These are phyloP conservation scores for Gorsachius goisagi DNA, from an alignment of 2,113 vertebrate species.

Conservation along the genomic window DNA sequence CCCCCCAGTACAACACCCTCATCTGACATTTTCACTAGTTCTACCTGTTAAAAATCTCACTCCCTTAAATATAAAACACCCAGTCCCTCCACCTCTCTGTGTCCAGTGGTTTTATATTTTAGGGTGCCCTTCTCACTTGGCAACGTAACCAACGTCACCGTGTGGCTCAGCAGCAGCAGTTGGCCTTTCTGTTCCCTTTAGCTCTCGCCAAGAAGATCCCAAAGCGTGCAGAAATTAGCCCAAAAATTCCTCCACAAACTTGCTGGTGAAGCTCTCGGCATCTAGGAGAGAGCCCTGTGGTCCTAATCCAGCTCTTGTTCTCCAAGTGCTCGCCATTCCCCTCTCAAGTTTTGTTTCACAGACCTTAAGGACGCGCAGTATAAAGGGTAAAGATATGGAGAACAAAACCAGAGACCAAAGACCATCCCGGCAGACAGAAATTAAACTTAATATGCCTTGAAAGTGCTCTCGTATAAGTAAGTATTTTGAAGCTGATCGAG, in stretches of 20 bases:
- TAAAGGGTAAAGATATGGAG: not conserved
- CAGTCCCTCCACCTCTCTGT: not conserved
- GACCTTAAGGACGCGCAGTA: accelerated
- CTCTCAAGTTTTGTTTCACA: not conserved
- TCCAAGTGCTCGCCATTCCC: not conserved
- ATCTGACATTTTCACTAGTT: not conserved
- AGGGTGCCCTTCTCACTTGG: not conserved
- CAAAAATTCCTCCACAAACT: not conserved
- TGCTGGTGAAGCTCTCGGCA: not conserved
- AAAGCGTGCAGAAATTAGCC: not conserved
- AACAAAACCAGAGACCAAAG: not conserved
- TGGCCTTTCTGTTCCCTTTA: not conserved
- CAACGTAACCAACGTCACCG: not conserved
- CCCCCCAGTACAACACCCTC: not conserved
- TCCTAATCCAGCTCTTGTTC: not conserved
- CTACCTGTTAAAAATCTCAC: not conserved
- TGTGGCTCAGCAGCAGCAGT: not conserved
- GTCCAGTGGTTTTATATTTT: not conserved
- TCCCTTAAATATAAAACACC: not conserved
- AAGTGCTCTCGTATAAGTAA: not conserved
- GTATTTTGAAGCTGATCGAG: not conserved
- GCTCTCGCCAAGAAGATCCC: not conserved
- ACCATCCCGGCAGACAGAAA: not conserved
- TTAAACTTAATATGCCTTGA: not conserved
- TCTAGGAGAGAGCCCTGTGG: not conserved